phyloP scores from a whole-genome alignment of 2,888 invertebrate genomes.

The Oscheius sp. region DNA sequence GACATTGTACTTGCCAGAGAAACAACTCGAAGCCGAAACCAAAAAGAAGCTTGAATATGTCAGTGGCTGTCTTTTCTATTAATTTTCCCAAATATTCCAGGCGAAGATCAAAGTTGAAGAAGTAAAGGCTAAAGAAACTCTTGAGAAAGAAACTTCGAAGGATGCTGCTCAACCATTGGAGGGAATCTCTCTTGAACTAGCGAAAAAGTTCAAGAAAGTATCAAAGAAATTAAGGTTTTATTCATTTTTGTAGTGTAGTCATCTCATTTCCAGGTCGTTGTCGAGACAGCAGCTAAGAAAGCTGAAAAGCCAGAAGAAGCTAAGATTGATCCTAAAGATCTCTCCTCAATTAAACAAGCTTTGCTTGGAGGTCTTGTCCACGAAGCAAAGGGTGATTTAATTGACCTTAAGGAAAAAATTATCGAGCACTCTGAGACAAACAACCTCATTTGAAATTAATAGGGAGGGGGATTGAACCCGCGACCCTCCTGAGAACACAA shows the following conservation, averaged over 20 bases:
- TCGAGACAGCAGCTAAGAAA: not conserved
- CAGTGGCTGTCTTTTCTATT: not conserved
- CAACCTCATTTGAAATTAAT: too few species aligned
- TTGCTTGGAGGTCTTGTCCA: slow-evolving; percentile 57
- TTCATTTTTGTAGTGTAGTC: not conserved
- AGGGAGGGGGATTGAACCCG: too few species aligned
- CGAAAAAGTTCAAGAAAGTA: not conserved
- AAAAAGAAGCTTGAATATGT: slow-evolving; percentile 38
- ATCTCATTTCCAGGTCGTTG: slow-evolving; percentile 7
- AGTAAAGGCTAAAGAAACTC: slow-evolving; percentile 22
- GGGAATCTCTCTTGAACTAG: not conserved
- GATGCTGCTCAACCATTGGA: not conserved
- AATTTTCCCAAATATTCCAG: slow-evolving; percentile 16
- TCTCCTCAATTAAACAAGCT: slow-evolving; percentile 52
- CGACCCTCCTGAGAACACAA: too few species aligned
- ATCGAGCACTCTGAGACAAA: slow-evolving; percentile 67
- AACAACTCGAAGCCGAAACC: slow-evolving; percentile 31
- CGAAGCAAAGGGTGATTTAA: slow-evolving; percentile 62
- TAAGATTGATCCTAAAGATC: slow-evolving; percentile 50
- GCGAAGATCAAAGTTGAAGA: slow-evolving; percentile 32
- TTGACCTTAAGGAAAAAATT: slow-evolving; percentile 63
- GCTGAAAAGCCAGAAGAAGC: slow-evolving; percentile 3
- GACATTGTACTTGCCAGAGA: slow-evolving; percentile 82
- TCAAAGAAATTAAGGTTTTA: slow-evolving; percentile 5
- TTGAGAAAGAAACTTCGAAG: slow-evolving; percentile 18